Conservation (phyloP, 2,113 vertebrate species). For the Loxodonta africana region DNA sequence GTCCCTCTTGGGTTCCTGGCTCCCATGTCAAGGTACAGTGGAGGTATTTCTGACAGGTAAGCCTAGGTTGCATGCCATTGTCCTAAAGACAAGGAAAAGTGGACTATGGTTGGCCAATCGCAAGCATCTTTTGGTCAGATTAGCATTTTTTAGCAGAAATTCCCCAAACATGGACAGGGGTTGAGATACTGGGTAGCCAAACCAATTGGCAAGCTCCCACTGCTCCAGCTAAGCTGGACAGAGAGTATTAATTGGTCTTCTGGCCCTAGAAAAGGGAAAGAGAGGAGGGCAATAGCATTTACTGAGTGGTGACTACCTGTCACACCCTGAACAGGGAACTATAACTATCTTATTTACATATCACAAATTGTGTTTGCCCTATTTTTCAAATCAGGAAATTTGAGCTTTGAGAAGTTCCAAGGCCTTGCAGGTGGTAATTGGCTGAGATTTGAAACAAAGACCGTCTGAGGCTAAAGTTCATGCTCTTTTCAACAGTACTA, state of each 20-base stretch:
- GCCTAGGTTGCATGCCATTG: neutral
- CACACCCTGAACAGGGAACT: neutral
- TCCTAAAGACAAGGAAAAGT: neutral
- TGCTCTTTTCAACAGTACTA: neutral
- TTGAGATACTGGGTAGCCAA: neutral
- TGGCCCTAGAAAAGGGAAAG: neutral
- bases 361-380: neutral
- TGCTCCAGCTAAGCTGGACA: neutral
- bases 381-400: neutral
- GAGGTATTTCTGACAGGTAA: neutral
- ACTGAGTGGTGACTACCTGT: too few species aligned
- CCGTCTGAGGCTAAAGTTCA: neutral
- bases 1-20: neutral
- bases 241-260: neutral
- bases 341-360: neutral
- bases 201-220: neutral
- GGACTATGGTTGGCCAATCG: fast-evolving
- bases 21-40: neutral
- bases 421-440: neutral
- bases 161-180: neutral
- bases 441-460: neutral
- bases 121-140: neutral
- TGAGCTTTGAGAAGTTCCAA: neutral
- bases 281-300: neutral
- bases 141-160: neutral